Percentiles rank a stretch among this genome's conserved stretches.
These are phyloP conservation scores for Stenichneumon culpator DNA, from an alignment of 2,888 invertebrate genomes.

Conservation along the genomic window DNA sequence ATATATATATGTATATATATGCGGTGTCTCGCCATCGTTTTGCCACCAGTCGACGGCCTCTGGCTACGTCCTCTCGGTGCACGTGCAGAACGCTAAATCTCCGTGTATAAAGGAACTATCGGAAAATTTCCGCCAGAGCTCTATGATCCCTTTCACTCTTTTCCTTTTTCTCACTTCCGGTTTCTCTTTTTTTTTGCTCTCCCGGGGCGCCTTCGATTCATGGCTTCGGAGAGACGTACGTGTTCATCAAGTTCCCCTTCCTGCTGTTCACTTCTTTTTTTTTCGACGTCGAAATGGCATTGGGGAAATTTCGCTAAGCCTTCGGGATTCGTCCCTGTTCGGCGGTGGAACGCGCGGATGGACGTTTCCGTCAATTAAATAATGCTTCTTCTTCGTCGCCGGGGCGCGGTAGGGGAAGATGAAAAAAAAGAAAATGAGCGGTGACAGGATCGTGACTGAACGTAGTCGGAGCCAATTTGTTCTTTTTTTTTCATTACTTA, in stretches of 20 bases:
- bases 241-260: background rate
- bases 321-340: background rate
- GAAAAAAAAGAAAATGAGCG: constrained; percentile 23
- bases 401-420: constrained; percentile 9
- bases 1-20: background rate
- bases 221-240: background rate
- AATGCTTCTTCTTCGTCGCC: constrained; percentile 47
- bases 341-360: constrained; percentile 7
- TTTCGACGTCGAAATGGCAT: constrained; percentile 8
- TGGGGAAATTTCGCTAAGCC: constrained; percentile 36
- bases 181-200: background rate
- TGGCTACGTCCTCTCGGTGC: background rate
- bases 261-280: background rate
- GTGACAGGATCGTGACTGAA: constrained; percentile 55
- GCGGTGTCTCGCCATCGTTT: background rate
- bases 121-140: constrained; percentile 22
- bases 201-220: background rate
- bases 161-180: constrained; percentile 1
- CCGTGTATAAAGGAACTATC: constrained; percentile 34
- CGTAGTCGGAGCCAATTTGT: constrained; percentile 56
- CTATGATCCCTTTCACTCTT: constrained; percentile 3
- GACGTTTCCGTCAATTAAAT: constrained; percentile 57
- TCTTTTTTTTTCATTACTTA: constrained; percentile 42
- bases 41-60: constrained; percentile 29
- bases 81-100: constrained; percentile 4